A percentile compares a stretch with the other conserved stretches of the same genome.
Evolutionary conservation across 1,140 invertebrate genomes (phyloP).

Genomic region (Acromyrmex charruanus): DNA sequence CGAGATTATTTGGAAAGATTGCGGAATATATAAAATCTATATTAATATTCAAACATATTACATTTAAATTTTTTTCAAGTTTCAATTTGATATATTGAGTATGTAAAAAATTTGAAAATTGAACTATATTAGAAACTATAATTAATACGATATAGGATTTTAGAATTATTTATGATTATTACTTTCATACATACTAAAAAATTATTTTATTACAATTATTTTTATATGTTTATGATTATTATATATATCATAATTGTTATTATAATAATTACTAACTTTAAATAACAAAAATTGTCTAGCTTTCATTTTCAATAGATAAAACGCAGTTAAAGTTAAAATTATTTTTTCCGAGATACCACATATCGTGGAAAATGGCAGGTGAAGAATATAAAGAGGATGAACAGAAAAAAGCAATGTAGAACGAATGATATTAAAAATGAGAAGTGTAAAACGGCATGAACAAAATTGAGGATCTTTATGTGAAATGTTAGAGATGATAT

Average conservation of each 20-base stretch:
- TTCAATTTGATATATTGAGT: background rate
- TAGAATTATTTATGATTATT: background rate
- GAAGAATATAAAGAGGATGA: constrained; percentile 18
- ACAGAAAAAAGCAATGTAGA: background rate
- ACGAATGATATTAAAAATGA: constrained; percentile 31
- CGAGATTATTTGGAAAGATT: background rate
- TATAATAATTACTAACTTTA: background rate
- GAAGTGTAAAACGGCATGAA: background rate
- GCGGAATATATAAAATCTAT: background rate
- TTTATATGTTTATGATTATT: background rate
- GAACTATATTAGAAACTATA: background rate
- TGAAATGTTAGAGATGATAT: constrained; percentile 20
- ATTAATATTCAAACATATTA: constrained; percentile 4
- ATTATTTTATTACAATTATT: background rate
- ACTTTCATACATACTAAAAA: background rate
- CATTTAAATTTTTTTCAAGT: background rate
- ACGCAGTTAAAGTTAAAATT: background rate
- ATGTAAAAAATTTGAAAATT: background rate
- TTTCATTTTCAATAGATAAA: constrained; percentile 17
- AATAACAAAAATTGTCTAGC: background rate
- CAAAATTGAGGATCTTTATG: constrained; percentile 20
- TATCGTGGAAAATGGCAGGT: background rate
- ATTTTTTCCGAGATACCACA: constrained; percentile 7
- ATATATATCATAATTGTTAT: background rate
- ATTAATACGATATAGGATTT: background rate